Percentiles rank a stretch among this genome's conserved stretches.
Evolutionary conservation across 2,888 invertebrate species (phyloP).

Genomic region (Pseudoips prasinana): DNA sequence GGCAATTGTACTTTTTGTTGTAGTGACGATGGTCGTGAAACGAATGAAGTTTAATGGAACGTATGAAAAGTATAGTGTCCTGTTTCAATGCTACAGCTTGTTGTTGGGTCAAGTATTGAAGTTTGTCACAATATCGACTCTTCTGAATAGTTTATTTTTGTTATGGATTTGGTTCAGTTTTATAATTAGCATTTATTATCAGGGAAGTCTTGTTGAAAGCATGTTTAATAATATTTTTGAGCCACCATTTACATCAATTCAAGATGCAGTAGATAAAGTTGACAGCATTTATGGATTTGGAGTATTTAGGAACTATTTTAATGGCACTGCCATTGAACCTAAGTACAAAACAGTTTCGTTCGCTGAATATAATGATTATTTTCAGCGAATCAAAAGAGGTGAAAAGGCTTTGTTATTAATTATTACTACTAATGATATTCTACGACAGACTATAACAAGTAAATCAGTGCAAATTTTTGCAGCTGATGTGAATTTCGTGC

Average conservation of each 20-base stretch:
- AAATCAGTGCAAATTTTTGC: not conserved
- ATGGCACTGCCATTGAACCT: constrained; percentile 34
- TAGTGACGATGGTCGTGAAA: constrained; percentile 25
- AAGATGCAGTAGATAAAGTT: constrained; percentile 41
- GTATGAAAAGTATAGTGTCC: not conserved
- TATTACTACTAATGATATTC: constrained; percentile 26
- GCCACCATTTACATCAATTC: constrained; percentile 36
- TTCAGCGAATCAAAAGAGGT: constrained; percentile 41
- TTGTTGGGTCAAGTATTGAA: constrained; percentile 51
- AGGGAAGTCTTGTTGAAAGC: constrained; percentile 48
- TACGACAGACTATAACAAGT: not conserved
- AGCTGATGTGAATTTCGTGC: not conserved
- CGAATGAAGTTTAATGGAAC: constrained; percentile 19
- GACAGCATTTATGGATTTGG: constrained; percentile 45
- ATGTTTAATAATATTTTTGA: constrained; percentile 46
- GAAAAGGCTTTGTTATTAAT: constrained; percentile 43
- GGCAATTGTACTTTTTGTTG: constrained; percentile 32
- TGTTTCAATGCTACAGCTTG: constrained; percentile 22
- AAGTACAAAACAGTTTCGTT: constrained; percentile 30
- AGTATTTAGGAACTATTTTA: constrained; percentile 34
- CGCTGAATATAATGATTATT: constrained; percentile 20
- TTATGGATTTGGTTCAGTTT: constrained; percentile 62
- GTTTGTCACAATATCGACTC: constrained; percentile 39
- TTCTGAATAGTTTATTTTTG: constrained; percentile 44
- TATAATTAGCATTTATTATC: constrained; percentile 54